These are phyloP conservation scores for Clytia hemisphaerica DNA, from an alignment of 30 jellyfish, hydroid and myxozoan genomes.

Conservation along the genomic window DNA sequence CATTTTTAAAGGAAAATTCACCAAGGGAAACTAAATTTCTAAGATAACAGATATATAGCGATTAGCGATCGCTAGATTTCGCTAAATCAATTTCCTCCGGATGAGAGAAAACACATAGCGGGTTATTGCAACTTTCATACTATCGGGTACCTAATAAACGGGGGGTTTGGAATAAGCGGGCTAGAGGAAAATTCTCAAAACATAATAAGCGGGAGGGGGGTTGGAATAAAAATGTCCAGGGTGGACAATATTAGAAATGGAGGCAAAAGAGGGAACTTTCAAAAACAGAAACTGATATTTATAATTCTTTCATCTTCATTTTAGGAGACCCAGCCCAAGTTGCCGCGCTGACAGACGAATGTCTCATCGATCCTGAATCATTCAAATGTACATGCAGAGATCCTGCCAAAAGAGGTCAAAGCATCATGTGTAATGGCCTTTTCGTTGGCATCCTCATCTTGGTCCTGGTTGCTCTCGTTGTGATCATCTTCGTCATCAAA, in stretches of 20 bases:
- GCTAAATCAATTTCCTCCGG: too few species aligned
- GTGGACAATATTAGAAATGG: too few species aligned
- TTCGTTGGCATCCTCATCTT: constrained; percentile 78
- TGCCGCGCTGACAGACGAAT: constrained; percentile 53
- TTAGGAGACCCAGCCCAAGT: constrained; percentile 11
- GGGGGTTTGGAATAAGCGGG: too few species aligned
- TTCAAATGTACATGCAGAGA: constrained; percentile 72
- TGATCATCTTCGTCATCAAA: constrained; percentile 63
- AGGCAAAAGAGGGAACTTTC: neutral
- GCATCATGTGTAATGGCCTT: constrained; percentile 87
- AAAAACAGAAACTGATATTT: neutral
- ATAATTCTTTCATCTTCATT: neutral
- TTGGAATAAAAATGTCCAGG: too few species aligned
- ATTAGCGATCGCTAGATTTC: too few species aligned
- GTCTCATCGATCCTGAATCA: constrained; percentile 48
- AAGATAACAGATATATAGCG: too few species aligned
- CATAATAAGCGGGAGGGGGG: too few species aligned
- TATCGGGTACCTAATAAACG: too few species aligned
- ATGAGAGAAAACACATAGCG: too few species aligned
- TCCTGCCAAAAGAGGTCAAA: constrained; percentile 54
- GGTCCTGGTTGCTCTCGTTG: constrained; percentile 73
- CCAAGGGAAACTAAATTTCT: too few species aligned
- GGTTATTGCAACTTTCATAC: too few species aligned
- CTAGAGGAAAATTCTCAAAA: too few species aligned
- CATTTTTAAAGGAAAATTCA: neutral